Evolutionary conservation across 2,888 invertebrate genomes (phyloP), one percentile per base, ranked within the genome.

Genomic region (Chaitophorus viminalis): DNA sequence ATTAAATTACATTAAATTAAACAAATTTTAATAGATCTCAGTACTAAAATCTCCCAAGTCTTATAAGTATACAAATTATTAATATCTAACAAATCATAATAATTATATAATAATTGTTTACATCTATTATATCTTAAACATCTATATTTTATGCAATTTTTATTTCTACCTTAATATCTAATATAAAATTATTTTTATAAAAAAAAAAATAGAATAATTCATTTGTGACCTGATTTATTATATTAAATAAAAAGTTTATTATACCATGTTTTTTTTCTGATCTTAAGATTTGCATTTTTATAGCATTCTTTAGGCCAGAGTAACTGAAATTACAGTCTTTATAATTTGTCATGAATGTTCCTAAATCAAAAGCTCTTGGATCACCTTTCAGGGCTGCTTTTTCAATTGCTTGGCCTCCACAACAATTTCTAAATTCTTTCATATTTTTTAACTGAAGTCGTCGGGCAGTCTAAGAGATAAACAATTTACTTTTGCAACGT

Each of bases 271-370:
- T 91, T 54, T 90, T 90, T 91, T 97, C 96, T 90, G 94, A 93
- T 72, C 91, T 90, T 3, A 91, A 89, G 72, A 96, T 93, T 89
- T 93, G 92, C 2, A 92, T 91, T 52, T 92, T 90, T 17, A 94
- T 92, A 84, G 93, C 93, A 91, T 94, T 94, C 91, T 95, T 95
- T 3, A 96, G 91, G 0, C 98, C 98, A 89, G 97, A 93, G 91
- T 98, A 96, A 92, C 97, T 98, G 91, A 99, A 99, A 92, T 96
- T 95, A 91, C 99, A 99, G 91, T 97, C 94, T 90, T 93, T 93
- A 87, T 94, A 92, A 89, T 91, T 93, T 4, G 93, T 90, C 91
- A 97, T 91, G 0, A 95, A 94, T 75, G 93, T 90, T 0, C 94
- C 93, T 90, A 97, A 95, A 39, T 93, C 90, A 91, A 94, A 97